Evolutionary conservation across 2,888 invertebrate species (phyloP).

Genomic region (Seira ritae): DNA sequence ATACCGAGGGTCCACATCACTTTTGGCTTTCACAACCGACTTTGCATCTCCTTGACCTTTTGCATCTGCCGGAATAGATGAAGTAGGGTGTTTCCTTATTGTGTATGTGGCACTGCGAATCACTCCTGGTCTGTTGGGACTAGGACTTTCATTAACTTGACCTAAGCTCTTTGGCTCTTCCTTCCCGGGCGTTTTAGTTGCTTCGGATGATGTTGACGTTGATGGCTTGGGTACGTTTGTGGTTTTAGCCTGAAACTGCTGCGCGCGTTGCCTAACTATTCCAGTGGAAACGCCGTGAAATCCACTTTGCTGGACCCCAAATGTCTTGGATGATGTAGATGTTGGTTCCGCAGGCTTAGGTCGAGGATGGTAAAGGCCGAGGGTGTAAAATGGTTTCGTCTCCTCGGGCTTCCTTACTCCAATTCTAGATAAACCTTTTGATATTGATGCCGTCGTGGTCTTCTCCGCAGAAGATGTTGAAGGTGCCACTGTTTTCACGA

Average conservation of each 20-base stretch:
- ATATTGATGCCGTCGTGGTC: neutral
- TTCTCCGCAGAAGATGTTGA: neutral
- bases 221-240: conserved; percentile 14
- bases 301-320: conserved; percentile 41
- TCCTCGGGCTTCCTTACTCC: conserved; percentile 59
- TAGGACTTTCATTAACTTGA: neutral
- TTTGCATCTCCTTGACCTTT: conserved; percentile 3
- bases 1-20: conserved; percentile 42
- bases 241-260: conserved; percentile 76
- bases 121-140: conserved; percentile 38
- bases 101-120: conserved; percentile 64
- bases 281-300: conserved; percentile 75
- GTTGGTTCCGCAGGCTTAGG: conserved; percentile 26
- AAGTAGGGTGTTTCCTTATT: conserved; percentile 38
- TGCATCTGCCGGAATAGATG: neutral
- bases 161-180: conserved; percentile 1
- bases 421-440: conserved; percentile 30
- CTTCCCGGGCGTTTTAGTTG: neutral
- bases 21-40: conserved; percentile 1
- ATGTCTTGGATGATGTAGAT: conserved; percentile 20
- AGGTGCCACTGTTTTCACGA: conserved; percentile 10
- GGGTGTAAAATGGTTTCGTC: conserved; percentile 67
- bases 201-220: neutral
- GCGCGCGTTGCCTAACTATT: conserved; percentile 77
- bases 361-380: conserved; percentile 48